phyloP scores from a whole-genome alignment of 1,140 invertebrate genomes.

The Diorhabda carinulata region DNA sequence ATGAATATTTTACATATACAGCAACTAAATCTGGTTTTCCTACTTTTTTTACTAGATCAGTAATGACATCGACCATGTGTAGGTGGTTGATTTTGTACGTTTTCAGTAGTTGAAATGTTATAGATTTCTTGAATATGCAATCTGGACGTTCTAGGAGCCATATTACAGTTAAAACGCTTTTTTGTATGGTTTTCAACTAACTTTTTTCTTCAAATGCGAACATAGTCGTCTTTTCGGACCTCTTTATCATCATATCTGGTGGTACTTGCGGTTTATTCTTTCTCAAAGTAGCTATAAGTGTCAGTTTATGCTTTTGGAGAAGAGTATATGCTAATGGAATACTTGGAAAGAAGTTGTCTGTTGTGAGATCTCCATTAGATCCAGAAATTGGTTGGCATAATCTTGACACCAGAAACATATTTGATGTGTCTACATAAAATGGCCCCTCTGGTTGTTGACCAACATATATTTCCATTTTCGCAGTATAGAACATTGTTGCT shows the following conservation, averaged over 20 bases:
- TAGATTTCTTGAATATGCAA: not conserved
- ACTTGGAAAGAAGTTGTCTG: slow-evolving; percentile 25
- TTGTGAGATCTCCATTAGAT: slow-evolving; percentile 20
- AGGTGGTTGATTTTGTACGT: not conserved
- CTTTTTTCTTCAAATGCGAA: slow-evolving; percentile 14
- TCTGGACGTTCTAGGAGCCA: not conserved
- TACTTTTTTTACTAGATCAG: not conserved
- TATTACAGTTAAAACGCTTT: not conserved
- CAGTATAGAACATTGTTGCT: slow-evolving; percentile 27
- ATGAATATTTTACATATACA: not conserved
- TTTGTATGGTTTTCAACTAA: not conserved
- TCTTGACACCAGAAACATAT: too few species aligned
- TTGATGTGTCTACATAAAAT: not conserved
- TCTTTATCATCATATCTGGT: not conserved
- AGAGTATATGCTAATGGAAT: slow-evolving; percentile 7
- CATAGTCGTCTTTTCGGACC: slow-evolving; percentile 13
- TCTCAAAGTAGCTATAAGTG: slow-evolving; percentile 19
- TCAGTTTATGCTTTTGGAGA: slow-evolving; percentile 13
- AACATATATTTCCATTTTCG: slow-evolving; percentile 28
- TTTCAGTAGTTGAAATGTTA: not conserved
- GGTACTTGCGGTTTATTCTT: slow-evolving; percentile 21
- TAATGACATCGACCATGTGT: not conserved
- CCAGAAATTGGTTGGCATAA: slow-evolving; percentile 23
- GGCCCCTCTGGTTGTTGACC: slow-evolving; percentile 23
- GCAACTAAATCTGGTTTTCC: not conserved